phyloP scores from a whole-genome alignment of 2,797 vertebrate species.

The Melanotaenia pygmaea region DNA sequence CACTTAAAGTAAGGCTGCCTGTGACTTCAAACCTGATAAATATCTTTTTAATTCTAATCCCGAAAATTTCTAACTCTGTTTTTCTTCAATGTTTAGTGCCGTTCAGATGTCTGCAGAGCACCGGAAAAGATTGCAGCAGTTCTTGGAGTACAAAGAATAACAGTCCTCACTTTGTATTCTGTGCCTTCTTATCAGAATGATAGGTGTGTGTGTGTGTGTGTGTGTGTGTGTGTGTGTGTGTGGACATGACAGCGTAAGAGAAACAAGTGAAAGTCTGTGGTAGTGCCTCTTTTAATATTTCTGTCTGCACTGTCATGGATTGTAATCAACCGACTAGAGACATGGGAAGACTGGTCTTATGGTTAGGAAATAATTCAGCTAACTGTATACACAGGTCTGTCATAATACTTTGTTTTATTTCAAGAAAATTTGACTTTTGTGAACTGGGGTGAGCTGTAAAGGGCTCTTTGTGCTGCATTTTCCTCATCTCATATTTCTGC shows the following conservation, averaged over 20 bases:
- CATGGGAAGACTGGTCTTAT: conserved; percentile 6
- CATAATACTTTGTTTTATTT: conserved; percentile 7
- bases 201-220: background rate
- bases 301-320: conserved; percentile 34
- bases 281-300: conserved; percentile 67
- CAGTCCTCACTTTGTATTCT: background rate
- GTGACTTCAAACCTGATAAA: background rate
- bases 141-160: conserved; percentile 97
- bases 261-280: conserved; percentile 29
- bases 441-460: conserved; percentile 23
- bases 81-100: conserved; percentile 79
- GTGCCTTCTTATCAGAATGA: conserved; percentile 34
- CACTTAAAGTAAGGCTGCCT: conserved; percentile 90
- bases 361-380: conserved; percentile 21
- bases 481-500: conserved; percentile 16
- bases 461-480: conserved; percentile 19
- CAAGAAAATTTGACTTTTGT: background rate
- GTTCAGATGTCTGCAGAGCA: conserved; percentile 94
- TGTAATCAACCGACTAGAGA: conserved; percentile 31
- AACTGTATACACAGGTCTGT: conserved; percentile 1
- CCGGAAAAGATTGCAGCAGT: conserved; percentile 94
- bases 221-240: background rate
- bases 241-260: conserved; percentile 9
- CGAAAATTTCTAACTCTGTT: background rate
- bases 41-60: background rate